A percentile compares a stretch with the other conserved stretches of the same genome.
Evolutionary conservation across 2,888 invertebrate genomes (phyloP).

Genomic region (Microctonus hyperodae): DNA sequence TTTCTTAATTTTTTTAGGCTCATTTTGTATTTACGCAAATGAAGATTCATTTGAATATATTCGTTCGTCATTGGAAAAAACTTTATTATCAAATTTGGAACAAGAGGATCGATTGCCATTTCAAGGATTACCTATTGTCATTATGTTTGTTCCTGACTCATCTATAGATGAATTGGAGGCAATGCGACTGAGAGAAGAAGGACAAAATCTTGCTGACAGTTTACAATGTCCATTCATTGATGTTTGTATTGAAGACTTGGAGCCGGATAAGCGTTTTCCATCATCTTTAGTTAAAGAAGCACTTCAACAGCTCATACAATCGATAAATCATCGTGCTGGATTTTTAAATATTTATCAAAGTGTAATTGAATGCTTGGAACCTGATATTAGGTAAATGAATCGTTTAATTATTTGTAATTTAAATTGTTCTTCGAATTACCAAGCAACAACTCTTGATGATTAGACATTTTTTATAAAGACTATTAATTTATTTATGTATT

Average conservation of each 20-base stretch:
- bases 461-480: too few relatives aligned
- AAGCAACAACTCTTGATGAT: too few relatives aligned
- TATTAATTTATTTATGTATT: background rate
- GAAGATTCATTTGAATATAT: conserved; percentile 92
- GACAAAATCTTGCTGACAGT: conserved; percentile 88
- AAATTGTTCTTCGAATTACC: background rate
- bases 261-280: conserved; percentile 69
- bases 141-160: conserved; percentile 89
- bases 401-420: background rate
- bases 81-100: conserved; percentile 86
- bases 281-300: conserved; percentile 75
- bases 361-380: conserved; percentile 80
- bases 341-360: conserved; percentile 77
- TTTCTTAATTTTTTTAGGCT: conserved; percentile 65
- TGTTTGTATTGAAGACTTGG: conserved; percentile 68
- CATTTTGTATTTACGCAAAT: conserved; percentile 90
- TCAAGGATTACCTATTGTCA: conserved; percentile 86
- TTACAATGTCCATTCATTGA: conserved; percentile 88
- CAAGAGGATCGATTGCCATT: conserved; percentile 88
- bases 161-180: conserved; percentile 84
- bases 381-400: conserved; percentile 76
- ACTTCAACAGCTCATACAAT: conserved; percentile 76
- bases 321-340: conserved; percentile 80
- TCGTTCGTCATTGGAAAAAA: conserved; percentile 89
- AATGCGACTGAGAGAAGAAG: conserved; percentile 85